phyloP scores from a whole-genome alignment of 2,888 invertebrate species.

The Gibbula magus region DNA sequence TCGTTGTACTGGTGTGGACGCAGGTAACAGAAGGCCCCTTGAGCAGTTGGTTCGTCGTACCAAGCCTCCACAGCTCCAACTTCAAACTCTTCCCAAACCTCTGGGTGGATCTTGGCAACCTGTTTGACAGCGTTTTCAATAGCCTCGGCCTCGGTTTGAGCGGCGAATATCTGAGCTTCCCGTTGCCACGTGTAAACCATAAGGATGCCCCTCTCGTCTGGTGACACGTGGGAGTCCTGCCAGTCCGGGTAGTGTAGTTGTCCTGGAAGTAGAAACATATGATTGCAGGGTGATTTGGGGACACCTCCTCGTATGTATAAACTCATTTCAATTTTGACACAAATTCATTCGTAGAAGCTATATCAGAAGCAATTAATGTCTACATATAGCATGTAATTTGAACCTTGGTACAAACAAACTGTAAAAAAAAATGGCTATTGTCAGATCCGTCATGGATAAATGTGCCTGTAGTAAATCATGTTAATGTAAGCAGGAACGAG shows the following conservation, averaged over 20 bases:
- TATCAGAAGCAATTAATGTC: too few species aligned
- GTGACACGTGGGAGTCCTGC: conserved; percentile 22
- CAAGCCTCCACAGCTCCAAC: conserved; percentile 42
- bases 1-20: conserved; percentile 38
- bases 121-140: conserved; percentile 37
- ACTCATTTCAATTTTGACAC: too few species aligned
- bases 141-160: conserved; percentile 32
- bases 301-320: not conserved
- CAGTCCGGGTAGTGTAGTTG: conserved; percentile 32
- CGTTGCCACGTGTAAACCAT: conserved; percentile 39
- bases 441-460: too few species aligned
- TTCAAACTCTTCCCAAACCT: conserved; percentile 39
- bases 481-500: too few species aligned
- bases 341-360: too few species aligned
- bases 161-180: conserved; percentile 36
- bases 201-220: conserved; percentile 35
- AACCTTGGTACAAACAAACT: too few species aligned
- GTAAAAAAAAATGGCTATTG: too few species aligned
- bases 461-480: too few species aligned
- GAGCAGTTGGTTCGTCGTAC: conserved; percentile 36
- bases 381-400: too few species aligned
- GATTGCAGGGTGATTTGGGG: not conserved
- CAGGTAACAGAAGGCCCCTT: conserved; percentile 34
- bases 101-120: conserved; percentile 39
- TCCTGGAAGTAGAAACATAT: not conserved